Conservation (phyloP, 2,888 invertebrate species). For the Keiferia lycopersicella region DNA sequence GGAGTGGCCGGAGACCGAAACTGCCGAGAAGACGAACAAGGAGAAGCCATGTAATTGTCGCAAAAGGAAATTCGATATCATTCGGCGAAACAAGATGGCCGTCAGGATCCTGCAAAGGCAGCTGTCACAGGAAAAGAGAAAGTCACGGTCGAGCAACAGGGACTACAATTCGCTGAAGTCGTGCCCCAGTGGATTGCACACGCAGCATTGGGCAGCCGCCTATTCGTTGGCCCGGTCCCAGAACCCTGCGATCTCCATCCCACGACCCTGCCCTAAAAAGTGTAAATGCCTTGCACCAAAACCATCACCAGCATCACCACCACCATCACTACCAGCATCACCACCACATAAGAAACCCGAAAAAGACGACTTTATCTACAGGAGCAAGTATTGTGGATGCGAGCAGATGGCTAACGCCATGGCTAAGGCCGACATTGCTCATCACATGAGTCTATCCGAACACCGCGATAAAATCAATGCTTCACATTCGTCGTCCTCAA, state of each 20-base stretch:
- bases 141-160: background rate
- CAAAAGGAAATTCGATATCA: background rate
- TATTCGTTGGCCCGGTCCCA: background rate
- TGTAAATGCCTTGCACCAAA: no score
- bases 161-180: background rate
- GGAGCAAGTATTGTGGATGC: slow-evolving; percentile 45
- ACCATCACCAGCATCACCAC: no score
- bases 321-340: no score
- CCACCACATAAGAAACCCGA: slow-evolving; percentile 11
- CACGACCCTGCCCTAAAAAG: background rate
- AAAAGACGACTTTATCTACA: slow-evolving; percentile 39
- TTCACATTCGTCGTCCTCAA: no score
- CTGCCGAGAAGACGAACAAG: no score
- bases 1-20: no score
- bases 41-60: background rate
- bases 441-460: slow-evolving; percentile 41
- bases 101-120: slow-evolving; percentile 1
- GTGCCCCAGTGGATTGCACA: background rate
- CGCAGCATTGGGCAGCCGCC: background rate
- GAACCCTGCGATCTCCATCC: no score
- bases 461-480: slow-evolving; percentile 28
- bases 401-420: slow-evolving; percentile 50
- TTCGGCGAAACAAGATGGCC: slow-evolving; percentile 7
- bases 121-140: background rate
- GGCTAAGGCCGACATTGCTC: slow-evolving; percentile 45